These are phyloP conservation scores for Ptychochromis oligacanthus DNA, from an alignment of 2,113 vertebrate species.

Conservation along the genomic window DNA sequence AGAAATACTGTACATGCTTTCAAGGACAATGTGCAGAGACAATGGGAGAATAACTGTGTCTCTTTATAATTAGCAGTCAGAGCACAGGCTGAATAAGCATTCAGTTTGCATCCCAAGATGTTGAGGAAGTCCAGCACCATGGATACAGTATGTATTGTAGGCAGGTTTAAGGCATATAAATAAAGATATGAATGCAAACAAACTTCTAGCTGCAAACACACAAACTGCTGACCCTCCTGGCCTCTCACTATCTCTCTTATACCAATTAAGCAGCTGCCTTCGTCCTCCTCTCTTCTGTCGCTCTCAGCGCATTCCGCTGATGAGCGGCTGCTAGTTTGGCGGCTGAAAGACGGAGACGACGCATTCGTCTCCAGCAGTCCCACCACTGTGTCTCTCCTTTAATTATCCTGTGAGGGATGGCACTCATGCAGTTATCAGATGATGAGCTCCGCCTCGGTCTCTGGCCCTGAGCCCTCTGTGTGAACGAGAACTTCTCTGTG, in stretches of 20 bases:
- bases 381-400: constrained; percentile 52
- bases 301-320: constrained; percentile 11
- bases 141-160: constrained; percentile 16
- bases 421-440: constrained; percentile 57
- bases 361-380: constrained; percentile 20
- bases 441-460: constrained; percentile 56
- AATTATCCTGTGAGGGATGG: constrained; percentile 55
- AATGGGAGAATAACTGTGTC: not conserved
- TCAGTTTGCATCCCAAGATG: constrained; percentile 2
- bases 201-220: not conserved
- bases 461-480: constrained; percentile 22
- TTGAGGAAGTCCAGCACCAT: not conserved
- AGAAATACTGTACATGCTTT: not conserved
- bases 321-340: constrained; percentile 41
- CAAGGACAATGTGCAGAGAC: constrained; percentile 2
- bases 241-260: constrained; percentile 38
- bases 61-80: constrained; percentile 5
- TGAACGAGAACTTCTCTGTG: not conserved
- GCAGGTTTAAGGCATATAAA: not conserved
- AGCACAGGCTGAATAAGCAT: not conserved
- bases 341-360: constrained; percentile 47
- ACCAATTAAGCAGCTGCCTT: constrained; percentile 59
- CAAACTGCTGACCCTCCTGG: constrained; percentile 43
- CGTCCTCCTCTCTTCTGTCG: constrained; percentile 5
- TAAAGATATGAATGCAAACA: constrained; percentile 12